Percentiles rank a stretch among this genome's conserved stretches.
Evolutionary conservation across 64 coral and sea anemone genomes (phyloP).

Genomic region (Catalaphyllia jardinei): DNA sequence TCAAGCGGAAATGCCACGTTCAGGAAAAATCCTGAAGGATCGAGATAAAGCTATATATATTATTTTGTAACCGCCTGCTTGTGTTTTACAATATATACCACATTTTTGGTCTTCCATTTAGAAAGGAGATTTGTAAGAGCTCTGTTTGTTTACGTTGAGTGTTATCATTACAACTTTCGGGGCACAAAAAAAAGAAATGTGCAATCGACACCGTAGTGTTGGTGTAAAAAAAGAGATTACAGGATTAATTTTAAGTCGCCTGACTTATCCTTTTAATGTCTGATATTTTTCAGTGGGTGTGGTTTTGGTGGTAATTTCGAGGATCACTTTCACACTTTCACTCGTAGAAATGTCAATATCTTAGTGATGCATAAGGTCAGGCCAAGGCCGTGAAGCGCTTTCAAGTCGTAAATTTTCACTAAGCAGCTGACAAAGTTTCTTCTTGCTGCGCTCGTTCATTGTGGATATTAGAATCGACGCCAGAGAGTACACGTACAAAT

Average conservation of each 20-base stretch:
- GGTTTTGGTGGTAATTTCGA: neutral
- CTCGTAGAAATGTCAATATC: neutral
- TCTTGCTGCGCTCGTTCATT: no score
- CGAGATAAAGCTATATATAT: neutral
- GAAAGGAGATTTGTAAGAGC: neutral
- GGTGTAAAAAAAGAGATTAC: neutral
- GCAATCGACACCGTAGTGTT: neutral
- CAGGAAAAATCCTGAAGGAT: neutral
- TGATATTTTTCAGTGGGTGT: neutral
- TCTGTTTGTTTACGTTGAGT: neutral
- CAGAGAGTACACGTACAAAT: no score
- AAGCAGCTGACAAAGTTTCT: no score
- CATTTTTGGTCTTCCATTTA: neutral
- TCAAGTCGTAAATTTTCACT: no score
- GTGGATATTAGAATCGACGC: no score
- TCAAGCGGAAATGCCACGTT: neutral
- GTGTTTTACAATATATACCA: neutral
- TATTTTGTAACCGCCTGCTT: neutral
- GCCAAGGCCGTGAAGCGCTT: no score
- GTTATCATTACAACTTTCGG: neutral
- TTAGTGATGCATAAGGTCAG: no score
- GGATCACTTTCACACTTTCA: conserved; percentile 7
- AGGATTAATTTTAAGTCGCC: conserved; percentile 1
- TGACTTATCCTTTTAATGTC: neutral
- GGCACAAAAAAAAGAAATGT: neutral